phyloP scores from a whole-genome alignment of 1,140 invertebrate genomes.

The Episyrphus balteatus region DNA sequence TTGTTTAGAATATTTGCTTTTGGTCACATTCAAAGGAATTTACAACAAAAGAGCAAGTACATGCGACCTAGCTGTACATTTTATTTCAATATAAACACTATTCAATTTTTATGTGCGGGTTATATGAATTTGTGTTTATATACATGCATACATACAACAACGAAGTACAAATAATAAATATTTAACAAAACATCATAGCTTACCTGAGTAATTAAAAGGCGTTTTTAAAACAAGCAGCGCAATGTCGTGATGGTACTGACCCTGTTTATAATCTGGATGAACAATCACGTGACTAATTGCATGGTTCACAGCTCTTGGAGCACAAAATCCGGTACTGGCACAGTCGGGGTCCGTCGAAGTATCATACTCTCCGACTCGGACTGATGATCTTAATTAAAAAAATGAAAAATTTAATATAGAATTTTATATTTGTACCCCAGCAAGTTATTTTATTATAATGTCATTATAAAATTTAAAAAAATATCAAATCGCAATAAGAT shows the following conservation, averaged over 20 bases:
- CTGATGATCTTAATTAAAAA: constrained; percentile 32
- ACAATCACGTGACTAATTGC: constrained; percentile 53
- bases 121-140: too few species aligned
- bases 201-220: constrained; percentile 56
- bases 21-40: too few species aligned
- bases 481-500: too few species aligned
- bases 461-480: too few species aligned
- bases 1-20: too few species aligned
- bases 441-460: too few species aligned
- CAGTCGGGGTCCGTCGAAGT: constrained; percentile 51
- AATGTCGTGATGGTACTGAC: constrained; percentile 56
- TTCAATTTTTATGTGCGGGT: too few species aligned
- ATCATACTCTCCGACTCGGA: constrained; percentile 55
- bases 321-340: constrained; percentile 51
- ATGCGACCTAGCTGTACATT: too few species aligned
- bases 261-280: constrained; percentile 55
- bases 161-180: too few species aligned
- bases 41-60: too few species aligned
- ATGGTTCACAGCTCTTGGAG: constrained; percentile 49
- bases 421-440: background rate
- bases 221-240: constrained; percentile 51
- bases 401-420: background rate
- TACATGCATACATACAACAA: too few species aligned
- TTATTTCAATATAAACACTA: too few species aligned
- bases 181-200: constrained; percentile 8